These are phyloP conservation scores for Sardina pilchardus DNA, from an alignment of 2,113 vertebrate genomes.

Conservation along the genomic window DNA sequence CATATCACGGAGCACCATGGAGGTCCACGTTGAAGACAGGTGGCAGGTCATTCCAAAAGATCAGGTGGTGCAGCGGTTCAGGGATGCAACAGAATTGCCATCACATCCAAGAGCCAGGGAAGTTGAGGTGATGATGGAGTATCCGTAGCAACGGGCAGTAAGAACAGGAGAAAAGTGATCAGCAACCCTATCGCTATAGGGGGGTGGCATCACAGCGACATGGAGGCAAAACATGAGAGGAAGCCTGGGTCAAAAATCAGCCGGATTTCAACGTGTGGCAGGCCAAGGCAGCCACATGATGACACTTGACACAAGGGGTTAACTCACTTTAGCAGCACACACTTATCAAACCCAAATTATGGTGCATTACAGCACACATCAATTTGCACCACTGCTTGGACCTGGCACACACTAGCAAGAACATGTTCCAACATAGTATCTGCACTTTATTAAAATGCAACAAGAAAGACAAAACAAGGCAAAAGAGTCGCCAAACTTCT, in stretches of 20 bases:
- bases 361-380: background rate
- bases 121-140: conserved; percentile 40
- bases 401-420: background rate
- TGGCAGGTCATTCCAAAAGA: background rate
- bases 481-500: too few relatives aligned
- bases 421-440: background rate
- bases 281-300: background rate
- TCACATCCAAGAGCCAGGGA: background rate
- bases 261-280: conserved; percentile 20
- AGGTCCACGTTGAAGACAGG: background rate
- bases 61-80: conserved; percentile 15
- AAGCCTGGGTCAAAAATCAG: conserved; percentile 63
- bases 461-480: too few relatives aligned
- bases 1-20: background rate
- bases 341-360: background rate
- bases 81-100: background rate
- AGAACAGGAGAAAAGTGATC: conserved; percentile 83
- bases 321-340: conserved; percentile 10
- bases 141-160: conserved; percentile 62
- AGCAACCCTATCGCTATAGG: conserved; percentile 76
- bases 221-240: conserved; percentile 75
- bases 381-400: background rate
- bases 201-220: conserved; percentile 66
- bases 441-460: background rate
- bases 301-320: background rate